Percentiles rank a stretch among this genome's conserved stretches.
Conservation (phyloP, 2,113 vertebrate genomes). For the Todiramphus chloris region DNA sequence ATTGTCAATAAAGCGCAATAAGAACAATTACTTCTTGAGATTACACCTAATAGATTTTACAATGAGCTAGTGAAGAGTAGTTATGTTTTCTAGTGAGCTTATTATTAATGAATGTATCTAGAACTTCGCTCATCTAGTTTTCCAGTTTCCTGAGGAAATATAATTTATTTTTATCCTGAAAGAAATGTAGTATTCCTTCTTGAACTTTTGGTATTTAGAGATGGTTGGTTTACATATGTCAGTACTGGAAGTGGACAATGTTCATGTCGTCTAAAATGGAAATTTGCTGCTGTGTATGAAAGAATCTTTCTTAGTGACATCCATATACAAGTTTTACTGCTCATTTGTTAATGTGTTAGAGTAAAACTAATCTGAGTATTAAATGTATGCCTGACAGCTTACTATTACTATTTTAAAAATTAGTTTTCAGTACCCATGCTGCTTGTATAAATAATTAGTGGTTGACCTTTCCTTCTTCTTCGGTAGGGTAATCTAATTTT, state of each 20-base stretch:
- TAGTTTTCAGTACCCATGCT: not conserved
- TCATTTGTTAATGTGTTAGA: not conserved
- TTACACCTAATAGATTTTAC: constrained; percentile 81
- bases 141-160: constrained; percentile 11
- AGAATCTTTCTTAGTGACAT: not conserved
- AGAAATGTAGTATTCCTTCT: constrained; percentile 8
- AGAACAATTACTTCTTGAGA: constrained; percentile 81
- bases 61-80: constrained; percentile 77
- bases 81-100: constrained; percentile 71
- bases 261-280: not conserved
- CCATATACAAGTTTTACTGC: not conserved
- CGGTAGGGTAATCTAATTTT: constrained; percentile 29
- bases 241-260: not conserved
- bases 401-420: not conserved
- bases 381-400: not conserved
- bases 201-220: constrained; percentile 11
- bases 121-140: constrained; percentile 68
- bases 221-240: not conserved
- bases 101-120: constrained; percentile 65
- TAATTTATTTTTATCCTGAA: not conserved
- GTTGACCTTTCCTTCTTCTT: constrained; percentile 33
- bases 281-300: not conserved
- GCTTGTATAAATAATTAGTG: constrained; percentile 7
- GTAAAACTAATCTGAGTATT: not conserved
- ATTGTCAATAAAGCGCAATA: constrained; percentile 83